These are phyloP conservation scores for Hyposoter dolosus DNA, from an alignment of 2,888 invertebrate genomes.

Conservation along the genomic window DNA sequence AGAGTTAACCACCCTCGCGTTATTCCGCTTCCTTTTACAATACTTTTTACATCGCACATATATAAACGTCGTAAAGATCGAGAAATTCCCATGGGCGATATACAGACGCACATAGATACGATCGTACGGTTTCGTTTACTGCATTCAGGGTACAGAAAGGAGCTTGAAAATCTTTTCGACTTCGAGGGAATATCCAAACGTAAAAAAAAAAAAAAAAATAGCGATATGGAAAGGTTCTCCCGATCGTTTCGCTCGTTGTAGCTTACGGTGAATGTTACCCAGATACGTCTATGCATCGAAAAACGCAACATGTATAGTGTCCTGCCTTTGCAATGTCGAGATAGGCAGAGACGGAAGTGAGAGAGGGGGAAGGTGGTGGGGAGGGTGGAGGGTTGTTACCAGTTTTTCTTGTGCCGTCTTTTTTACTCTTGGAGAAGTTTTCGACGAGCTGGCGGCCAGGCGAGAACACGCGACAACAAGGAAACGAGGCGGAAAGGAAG, in stretches of 20 bases:
- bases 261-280: conserved; percentile 20
- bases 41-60: neutral
- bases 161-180: conserved; percentile 28
- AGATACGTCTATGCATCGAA: conserved; percentile 4
- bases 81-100: conserved; percentile 2
- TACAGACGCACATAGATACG: neutral
- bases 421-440: conserved; percentile 55
- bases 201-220: neutral
- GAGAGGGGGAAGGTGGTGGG: neutral
- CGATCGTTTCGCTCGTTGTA: conserved; percentile 47
- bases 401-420: conserved; percentile 55
- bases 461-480: conserved; percentile 64
- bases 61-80: conserved; percentile 15
- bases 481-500: conserved; percentile 37
- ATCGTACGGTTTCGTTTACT: conserved; percentile 32
- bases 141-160: neutral
- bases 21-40: conserved; percentile 3
- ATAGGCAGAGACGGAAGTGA: conserved; percentile 26
- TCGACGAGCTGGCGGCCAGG: conserved; percentile 53
- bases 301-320: neutral
- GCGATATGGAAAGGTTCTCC: conserved; percentile 33
- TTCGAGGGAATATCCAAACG: neutral
- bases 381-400: conserved; percentile 66
- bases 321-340: conserved; percentile 44
- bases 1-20: conserved; percentile 27